Evolutionary conservation across 1,140 invertebrate species (phyloP).

Genomic region (Gryllus bimaculatus): DNA sequence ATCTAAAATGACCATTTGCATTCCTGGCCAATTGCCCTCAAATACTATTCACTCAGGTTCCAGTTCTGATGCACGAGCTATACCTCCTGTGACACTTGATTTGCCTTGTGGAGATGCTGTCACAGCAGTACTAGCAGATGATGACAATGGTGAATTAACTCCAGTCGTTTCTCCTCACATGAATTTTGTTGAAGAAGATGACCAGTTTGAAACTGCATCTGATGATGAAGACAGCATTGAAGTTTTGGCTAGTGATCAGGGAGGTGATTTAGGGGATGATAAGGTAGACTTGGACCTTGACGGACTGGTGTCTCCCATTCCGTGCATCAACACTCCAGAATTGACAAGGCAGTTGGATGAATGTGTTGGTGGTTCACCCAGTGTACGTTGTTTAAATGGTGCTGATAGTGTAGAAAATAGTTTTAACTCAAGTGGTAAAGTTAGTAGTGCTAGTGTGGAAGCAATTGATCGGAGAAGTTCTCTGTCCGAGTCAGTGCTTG

Average conservation of each 20-base stretch:
- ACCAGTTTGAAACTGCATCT: slow-evolving; percentile 15
- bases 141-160: slow-evolving; percentile 10
- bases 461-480: background rate
- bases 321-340: background rate
- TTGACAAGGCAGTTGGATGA: background rate
- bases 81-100: slow-evolving; percentile 9
- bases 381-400: background rate
- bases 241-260: background rate
- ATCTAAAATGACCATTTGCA: background rate
- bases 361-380: background rate
- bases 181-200: slow-evolving; percentile 13
- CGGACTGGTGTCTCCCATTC: background rate
- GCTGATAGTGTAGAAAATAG: background rate
- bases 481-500: background rate
- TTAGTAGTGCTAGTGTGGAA: slow-evolving; percentile 6
- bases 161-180: slow-evolving; percentile 7
- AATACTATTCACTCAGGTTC: background rate
- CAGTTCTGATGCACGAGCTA: too few relatives aligned
- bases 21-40: background rate
- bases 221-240: slow-evolving; percentile 14
- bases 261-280: background rate
- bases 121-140: background rate
- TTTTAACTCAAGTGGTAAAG: background rate
- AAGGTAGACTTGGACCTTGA: background rate
- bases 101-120: background rate